phyloP scores from a whole-genome alignment of 2,113 vertebrate genomes.

The Notarius quadriscutis region DNA sequence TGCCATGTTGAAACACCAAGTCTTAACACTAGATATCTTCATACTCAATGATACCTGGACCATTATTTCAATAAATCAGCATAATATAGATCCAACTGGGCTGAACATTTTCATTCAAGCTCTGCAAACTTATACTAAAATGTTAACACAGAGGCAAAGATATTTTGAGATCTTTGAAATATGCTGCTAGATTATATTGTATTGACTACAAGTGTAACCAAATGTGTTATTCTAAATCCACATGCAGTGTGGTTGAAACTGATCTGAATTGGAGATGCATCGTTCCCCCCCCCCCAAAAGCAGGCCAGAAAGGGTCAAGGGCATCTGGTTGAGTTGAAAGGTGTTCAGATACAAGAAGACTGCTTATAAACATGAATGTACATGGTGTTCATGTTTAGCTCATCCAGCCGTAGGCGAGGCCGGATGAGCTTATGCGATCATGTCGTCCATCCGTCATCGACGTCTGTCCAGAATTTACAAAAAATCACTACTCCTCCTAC shows the following conservation, averaged over 20 bases:
- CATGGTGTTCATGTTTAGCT: not conserved
- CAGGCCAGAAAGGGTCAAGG: not conserved
- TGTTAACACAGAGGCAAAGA: not conserved
- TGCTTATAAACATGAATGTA: not conserved
- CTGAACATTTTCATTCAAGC: not conserved
- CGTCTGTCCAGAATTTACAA: no score
- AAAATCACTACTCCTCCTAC: no score
- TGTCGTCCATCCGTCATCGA: no score
- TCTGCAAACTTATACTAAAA: not conserved
- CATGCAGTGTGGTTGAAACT: not conserved
- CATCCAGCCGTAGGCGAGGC: not conserved
- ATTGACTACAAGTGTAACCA: not conserved
- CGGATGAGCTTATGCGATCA: no score
- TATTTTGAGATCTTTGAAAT: not conserved
- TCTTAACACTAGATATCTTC: not conserved
- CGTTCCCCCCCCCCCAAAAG: not conserved
- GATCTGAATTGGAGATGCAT: not conserved
- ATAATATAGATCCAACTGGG: not conserved
- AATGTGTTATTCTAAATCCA: not conserved
- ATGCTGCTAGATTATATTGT: not conserved
- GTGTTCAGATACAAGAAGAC: not conserved
- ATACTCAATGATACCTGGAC: not conserved
- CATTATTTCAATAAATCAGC: not conserved
- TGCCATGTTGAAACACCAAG: constrained; percentile 54
- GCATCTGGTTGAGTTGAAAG: not conserved